Percentiles rank a stretch among this genome's conserved stretches.
These are phyloP conservation scores for Willisornis vidua DNA, from an alignment of 2,113 vertebrate genomes.

Conservation along the genomic window DNA sequence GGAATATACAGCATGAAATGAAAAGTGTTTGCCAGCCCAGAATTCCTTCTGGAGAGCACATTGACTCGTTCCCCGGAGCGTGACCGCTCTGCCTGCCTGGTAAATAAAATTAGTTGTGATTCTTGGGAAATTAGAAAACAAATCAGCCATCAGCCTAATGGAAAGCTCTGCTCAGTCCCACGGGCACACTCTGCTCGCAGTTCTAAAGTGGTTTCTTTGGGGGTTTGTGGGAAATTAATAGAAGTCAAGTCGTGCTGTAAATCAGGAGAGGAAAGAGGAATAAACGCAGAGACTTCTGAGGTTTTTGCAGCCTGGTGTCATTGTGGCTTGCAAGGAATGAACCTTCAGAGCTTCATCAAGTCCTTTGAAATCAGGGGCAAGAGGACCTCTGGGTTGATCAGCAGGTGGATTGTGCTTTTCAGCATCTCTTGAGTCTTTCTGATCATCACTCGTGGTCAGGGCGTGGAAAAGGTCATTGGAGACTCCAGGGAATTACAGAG, in stretches of 20 bases:
- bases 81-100: neutral
- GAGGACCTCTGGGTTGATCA: neutral
- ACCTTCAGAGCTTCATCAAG: neutral
- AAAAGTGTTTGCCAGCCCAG: neutral
- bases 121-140: neutral
- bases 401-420: neutral
- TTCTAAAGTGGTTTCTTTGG: neutral
- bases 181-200: neutral
- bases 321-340: neutral
- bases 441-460: neutral
- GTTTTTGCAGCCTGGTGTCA: neutral
- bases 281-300: neutral
- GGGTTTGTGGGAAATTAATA: neutral
- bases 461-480: neutral
- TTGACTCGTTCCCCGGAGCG: neutral
- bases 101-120: conserved; percentile 29
- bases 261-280: neutral
- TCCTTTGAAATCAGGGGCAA: neutral
- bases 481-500: neutral
- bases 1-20: neutral
- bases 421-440: neutral
- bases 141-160: conserved; percentile 11
- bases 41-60: neutral
- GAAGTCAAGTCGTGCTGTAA: neutral
- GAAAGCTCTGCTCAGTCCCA: neutral